These are phyloP conservation scores for Channa striata DNA, from an alignment of 2,797 vertebrate species.

Conservation along the genomic window DNA sequence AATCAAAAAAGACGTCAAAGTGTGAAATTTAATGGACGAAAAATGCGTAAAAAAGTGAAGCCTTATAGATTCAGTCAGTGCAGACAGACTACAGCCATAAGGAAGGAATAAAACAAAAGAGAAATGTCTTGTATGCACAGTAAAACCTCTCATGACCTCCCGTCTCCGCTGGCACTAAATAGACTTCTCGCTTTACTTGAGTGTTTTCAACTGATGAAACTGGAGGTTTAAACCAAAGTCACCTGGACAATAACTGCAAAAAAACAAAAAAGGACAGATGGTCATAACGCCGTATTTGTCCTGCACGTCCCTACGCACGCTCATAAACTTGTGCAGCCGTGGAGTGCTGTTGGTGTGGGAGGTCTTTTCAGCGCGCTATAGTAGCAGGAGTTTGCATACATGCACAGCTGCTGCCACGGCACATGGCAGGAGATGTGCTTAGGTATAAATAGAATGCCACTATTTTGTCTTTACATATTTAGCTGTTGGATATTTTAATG, in stretches of 20 bases:
- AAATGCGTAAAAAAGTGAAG: not conserved
- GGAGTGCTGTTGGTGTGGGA: slow-evolving; percentile 74
- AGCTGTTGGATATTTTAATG: slow-evolving; percentile 82
- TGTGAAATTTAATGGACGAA: too few relatives aligned
- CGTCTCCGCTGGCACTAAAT: not conserved
- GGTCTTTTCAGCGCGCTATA: slow-evolving; percentile 57
- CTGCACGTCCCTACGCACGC: slow-evolving; percentile 17
- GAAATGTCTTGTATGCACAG: not conserved
- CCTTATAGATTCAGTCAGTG: not conserved
- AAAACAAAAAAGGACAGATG: slow-evolving; percentile 22
- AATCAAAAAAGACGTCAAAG: not conserved
- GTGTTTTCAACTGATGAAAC: too few relatives aligned
- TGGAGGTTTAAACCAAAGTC: not conserved
- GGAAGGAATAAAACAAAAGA: not conserved
- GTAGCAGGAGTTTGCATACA: slow-evolving; percentile 49
- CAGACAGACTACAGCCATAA: too few relatives aligned
- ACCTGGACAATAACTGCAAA: not conserved
- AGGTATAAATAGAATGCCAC: slow-evolving; percentile 71
- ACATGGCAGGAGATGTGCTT: slow-evolving; percentile 37
- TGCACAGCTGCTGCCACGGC: slow-evolving; percentile 50
- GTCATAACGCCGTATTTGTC: slow-evolving; percentile 4
- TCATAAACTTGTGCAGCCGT: slow-evolving; percentile 60
- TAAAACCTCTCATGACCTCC: not conserved
- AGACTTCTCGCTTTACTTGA: not conserved
- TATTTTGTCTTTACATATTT: slow-evolving; percentile 84